Evolutionary conservation across 1,140 invertebrate species (phyloP).

Genomic region (Hylaeus anthracinus): DNA sequence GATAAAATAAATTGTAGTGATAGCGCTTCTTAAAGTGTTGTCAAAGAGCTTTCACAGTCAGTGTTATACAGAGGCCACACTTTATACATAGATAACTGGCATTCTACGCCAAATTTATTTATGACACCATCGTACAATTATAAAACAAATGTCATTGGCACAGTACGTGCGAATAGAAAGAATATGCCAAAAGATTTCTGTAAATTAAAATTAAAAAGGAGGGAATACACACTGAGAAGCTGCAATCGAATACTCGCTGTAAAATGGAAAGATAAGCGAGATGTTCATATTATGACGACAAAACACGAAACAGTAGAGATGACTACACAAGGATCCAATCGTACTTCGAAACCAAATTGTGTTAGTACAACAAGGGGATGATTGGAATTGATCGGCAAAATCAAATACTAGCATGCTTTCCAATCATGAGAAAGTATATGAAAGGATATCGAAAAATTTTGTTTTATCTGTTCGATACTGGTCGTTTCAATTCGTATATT

Average conservation of each 20-base stretch:
- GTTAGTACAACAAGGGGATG: constrained; percentile 46
- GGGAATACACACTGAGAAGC: constrained; percentile 10
- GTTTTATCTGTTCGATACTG: constrained; percentile 40
- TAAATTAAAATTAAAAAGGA: constrained; percentile 46
- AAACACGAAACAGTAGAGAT: constrained; percentile 40
- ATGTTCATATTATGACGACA: constrained; percentile 30
- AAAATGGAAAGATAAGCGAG: constrained; percentile 46
- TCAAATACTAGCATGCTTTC: constrained; percentile 48
- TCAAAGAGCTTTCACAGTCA: constrained; percentile 51
- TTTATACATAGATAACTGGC: constrained; percentile 72
- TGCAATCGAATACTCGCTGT: constrained; percentile 35
- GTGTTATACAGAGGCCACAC: constrained; percentile 36
- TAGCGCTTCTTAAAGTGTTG: constrained; percentile 42
- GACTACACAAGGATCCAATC: constrained; percentile 29
- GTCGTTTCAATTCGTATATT: constrained; percentile 28
- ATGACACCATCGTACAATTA: constrained; percentile 7
- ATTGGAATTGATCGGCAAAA: constrained; percentile 44
- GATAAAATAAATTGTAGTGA: constrained; percentile 26
- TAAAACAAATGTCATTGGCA: constrained; percentile 44
- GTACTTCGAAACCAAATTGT: constrained; percentile 30
- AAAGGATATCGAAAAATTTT: constrained; percentile 43
- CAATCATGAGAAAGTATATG: constrained; percentile 44
- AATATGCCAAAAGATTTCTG: constrained; percentile 51
- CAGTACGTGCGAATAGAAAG: constrained; percentile 49
- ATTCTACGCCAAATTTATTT: constrained; percentile 47